Conservation (phyloP, 2,797 vertebrate genomes). For the Mus spretus region DNA sequence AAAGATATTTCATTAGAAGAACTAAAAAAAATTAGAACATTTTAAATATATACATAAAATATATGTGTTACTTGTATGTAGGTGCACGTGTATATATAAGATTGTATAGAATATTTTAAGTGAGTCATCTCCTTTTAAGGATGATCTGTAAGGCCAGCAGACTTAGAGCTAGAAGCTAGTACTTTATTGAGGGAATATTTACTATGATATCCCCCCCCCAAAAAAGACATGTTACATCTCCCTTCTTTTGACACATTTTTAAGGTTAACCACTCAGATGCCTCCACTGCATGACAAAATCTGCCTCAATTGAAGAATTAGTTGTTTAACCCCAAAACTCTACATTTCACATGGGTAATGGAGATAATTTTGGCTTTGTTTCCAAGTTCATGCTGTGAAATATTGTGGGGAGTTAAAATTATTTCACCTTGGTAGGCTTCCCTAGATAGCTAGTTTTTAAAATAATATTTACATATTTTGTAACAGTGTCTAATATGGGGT, state of each 20-base stretch:
- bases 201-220: neutral
- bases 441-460: neutral
- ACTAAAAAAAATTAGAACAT: neutral
- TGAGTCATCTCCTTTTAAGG: neutral
- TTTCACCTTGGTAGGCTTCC: neutral
- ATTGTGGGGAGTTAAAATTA: conserved; percentile 24
- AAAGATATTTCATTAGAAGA: neutral
- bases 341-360: neutral
- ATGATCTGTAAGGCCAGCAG: neutral
- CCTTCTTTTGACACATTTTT: neutral
- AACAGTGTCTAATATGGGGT: neutral
- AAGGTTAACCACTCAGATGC: conserved; percentile 21
- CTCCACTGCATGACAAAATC: conserved; percentile 13
- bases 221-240: neutral
- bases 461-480: neutral
- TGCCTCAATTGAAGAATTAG: conserved; percentile 29
- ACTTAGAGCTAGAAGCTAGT: neutral
- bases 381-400: conserved; percentile 24
- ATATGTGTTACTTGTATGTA: neutral
- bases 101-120: conserved; percentile 1
- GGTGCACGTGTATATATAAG: neutral
- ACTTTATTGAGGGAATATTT: neutral
- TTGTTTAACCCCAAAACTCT: neutral
- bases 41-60: neutral
- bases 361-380: conserved; percentile 25